Evolutionary conservation across 2,888 invertebrate species (phyloP).

Genomic region (Zele albiditarsus): DNA sequence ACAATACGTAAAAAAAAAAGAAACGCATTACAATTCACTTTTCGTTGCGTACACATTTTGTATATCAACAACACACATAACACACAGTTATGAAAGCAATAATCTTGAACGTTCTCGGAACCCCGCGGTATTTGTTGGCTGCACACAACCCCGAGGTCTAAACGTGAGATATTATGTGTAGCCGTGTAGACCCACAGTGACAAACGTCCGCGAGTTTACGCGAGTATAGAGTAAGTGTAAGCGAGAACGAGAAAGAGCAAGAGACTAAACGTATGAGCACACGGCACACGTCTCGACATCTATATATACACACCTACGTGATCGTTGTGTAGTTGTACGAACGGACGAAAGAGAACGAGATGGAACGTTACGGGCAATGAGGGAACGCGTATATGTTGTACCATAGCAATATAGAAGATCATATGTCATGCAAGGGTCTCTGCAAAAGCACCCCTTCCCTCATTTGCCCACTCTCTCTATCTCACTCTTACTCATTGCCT

Average conservation of each 20-base stretch:
- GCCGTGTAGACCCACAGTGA: conserved; percentile 60
- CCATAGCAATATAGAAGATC: conserved; percentile 71
- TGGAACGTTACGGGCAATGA: conserved; percentile 3
- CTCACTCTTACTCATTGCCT: conserved; percentile 46
- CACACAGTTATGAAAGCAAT: conserved; percentile 25
- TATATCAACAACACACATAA: neutral
- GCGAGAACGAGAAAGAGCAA: conserved; percentile 7
- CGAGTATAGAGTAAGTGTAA: neutral
- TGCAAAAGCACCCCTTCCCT: conserved; percentile 47
- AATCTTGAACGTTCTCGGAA: conserved; percentile 16
- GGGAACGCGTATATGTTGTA: conserved; percentile 50
- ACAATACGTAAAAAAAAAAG: no score
- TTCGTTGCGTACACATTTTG: conserved; percentile 12
- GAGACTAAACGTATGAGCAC: conserved; percentile 22
- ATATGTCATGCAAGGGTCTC: conserved; percentile 70
- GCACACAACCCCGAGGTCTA: conserved; percentile 60
- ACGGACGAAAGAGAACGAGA: conserved; percentile 15
- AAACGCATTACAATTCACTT: neutral
- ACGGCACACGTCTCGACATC: conserved; percentile 26
- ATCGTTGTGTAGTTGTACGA: conserved; percentile 2
- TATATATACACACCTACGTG: conserved; percentile 12
- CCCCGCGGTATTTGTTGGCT: conserved; percentile 54
- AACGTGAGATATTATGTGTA: conserved; percentile 70
- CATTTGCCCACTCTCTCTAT: neutral
- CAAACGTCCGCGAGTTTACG: conserved; percentile 57